A percentile compares a stretch with the other conserved stretches of the same genome.
Conservation (phyloP, 53 echinoderm and acorn worm species). For the Holothuria leucospilota region DNA sequence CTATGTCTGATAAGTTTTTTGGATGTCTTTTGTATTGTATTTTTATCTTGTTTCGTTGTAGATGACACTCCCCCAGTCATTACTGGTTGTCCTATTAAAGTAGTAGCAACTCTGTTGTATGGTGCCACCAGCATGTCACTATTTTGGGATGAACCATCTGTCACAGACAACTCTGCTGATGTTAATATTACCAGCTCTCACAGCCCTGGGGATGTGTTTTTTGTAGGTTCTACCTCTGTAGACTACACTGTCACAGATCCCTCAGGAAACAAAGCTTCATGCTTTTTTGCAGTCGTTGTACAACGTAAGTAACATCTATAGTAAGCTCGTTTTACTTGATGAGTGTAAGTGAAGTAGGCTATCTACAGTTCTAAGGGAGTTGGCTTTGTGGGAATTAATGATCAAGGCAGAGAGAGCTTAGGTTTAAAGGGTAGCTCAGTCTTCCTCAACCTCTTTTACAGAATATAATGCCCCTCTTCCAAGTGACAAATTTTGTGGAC, state of each 20-base stretch:
- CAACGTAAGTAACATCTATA: conserved; percentile 1
- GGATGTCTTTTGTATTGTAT: no score
- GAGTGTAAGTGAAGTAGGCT: no score
- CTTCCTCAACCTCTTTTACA: no score
- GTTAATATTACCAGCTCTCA: conserved; percentile 6
- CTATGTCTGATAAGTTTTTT: no score
- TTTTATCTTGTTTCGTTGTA: not conserved
- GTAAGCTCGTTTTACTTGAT: no score
- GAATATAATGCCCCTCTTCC: no score
- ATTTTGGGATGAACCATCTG: conserved; percentile 18
- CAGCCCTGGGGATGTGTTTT: conserved; percentile 23
- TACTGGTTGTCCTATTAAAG: not conserved
- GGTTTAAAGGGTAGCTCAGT: no score
- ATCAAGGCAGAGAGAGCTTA: no score
- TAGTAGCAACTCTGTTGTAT: not conserved
- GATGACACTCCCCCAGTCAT: conserved; percentile 5
- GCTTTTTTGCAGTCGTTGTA: not conserved
- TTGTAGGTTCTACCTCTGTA: conserved; percentile 13
- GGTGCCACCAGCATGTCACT: conserved; percentile 12
- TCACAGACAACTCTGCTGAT: not conserved
- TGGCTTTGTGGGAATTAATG: no score
- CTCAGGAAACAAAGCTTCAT: not conserved
- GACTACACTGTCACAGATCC: conserved; percentile 5
- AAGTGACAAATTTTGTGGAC: no score
- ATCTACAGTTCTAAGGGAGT: no score